phyloP scores from a whole-genome alignment of 2,113 vertebrate species.

The Corythornis madagascariensis region DNA sequence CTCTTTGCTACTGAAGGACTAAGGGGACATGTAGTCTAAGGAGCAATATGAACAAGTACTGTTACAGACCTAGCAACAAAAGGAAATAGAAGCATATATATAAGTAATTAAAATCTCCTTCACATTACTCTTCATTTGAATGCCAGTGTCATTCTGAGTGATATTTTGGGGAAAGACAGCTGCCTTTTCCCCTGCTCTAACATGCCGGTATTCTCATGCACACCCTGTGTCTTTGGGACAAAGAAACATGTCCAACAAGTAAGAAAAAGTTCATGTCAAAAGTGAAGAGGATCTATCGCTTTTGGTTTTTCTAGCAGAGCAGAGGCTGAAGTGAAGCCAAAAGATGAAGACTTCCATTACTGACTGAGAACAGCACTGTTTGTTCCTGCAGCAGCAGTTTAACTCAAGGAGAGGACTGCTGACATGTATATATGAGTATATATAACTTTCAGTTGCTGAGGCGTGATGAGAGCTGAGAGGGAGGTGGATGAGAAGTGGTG shows the following conservation, averaged over 20 bases:
- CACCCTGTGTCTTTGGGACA: neutral
- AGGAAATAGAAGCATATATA: neutral
- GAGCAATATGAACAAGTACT: neutral
- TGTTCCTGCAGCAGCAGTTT: neutral
- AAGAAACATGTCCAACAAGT: neutral
- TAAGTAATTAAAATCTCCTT: neutral
- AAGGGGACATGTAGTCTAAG: neutral
- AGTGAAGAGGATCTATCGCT: neutral
- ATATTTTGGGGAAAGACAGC: neutral
- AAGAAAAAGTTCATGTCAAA: neutral
- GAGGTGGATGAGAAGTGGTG: neutral
- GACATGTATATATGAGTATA: neutral
- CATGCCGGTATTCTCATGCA: neutral
- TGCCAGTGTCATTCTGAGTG: neutral
- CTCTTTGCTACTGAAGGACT: neutral
- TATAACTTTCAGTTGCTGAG: neutral
- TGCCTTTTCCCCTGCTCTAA: neutral
- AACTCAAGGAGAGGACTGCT: neutral
- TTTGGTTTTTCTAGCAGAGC: slow-evolving; percentile 8
- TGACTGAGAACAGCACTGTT: slow-evolving; percentile 1
- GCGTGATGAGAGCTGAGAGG: neutral
- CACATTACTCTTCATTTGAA: neutral
- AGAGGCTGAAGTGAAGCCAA: neutral
- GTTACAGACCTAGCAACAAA: neutral
- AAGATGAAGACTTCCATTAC: slow-evolving; percentile 43